Conservation (phyloP, 2,888 invertebrate species). For the Myopa testacea region DNA sequence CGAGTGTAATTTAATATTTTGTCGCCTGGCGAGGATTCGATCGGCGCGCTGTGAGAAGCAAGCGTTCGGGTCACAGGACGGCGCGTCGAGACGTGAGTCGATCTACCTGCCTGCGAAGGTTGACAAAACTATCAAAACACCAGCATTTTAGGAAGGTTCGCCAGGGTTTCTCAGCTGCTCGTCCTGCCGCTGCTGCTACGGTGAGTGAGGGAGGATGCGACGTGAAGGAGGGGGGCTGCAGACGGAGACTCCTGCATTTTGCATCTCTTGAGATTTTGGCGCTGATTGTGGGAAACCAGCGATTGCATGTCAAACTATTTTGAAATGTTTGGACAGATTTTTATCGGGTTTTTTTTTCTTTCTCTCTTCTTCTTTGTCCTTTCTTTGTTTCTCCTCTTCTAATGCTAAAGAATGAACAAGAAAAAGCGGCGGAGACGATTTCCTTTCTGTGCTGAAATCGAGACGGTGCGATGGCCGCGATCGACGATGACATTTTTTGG, state of each 20-base stretch:
- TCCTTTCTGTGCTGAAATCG: not conserved
- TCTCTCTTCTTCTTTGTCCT: not conserved
- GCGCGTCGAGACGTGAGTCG: not conserved
- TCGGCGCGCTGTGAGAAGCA: constrained; percentile 22
- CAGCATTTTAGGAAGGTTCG: not conserved
- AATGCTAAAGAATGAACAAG: not conserved
- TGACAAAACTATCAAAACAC: constrained; percentile 23
- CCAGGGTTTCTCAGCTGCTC: not conserved
- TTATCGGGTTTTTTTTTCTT: constrained; percentile 8
- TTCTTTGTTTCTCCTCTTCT: not conserved
- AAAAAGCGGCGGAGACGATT: constrained; percentile 9
- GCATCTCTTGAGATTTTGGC: constrained; percentile 25
- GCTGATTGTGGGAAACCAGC: constrained; percentile 59
- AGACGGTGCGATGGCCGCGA: constrained; percentile 21
- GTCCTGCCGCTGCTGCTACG: not conserved
- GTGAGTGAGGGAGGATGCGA: not conserved
- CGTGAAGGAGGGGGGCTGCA: not conserved
- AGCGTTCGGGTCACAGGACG: constrained; percentile 8
- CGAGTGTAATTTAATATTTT: constrained; percentile 35
- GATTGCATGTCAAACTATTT: constrained; percentile 65
- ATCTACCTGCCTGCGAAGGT: constrained; percentile 18
- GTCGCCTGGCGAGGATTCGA: constrained; percentile 14
- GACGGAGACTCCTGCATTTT: constrained; percentile 10
- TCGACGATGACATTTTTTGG: no score
- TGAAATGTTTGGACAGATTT: constrained; percentile 67